A percentile compares a stretch with the other conserved stretches of the same genome.
Evolutionary conservation across 2,888 invertebrate species (phyloP).

Genomic region (Noctua janthina): DNA sequence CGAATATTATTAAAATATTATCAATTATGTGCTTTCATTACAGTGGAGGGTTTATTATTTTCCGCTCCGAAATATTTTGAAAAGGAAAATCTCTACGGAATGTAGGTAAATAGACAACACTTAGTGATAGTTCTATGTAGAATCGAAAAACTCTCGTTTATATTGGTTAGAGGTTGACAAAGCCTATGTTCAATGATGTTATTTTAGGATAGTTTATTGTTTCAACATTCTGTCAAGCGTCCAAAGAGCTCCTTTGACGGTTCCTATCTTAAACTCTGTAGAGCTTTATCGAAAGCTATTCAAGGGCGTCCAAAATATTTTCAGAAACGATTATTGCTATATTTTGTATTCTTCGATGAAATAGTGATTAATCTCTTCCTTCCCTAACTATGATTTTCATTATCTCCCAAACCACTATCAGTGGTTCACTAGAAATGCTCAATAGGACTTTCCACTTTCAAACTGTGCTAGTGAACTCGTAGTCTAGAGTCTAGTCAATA

Average conservation of each 20-base stretch:
- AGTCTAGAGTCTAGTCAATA: slow-evolving; percentile 17
- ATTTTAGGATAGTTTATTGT: slow-evolving; percentile 56
- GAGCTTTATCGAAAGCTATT: slow-evolving; percentile 25
- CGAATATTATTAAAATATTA: slow-evolving; percentile 45
- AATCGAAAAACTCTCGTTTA: slow-evolving; percentile 10
- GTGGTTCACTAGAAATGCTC: background rate
- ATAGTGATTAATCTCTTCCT: background rate
- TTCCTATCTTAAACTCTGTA: slow-evolving; percentile 24
- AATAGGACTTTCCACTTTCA: background rate
- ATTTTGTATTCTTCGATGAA: background rate
- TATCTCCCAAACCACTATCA: background rate
- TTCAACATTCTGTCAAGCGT: slow-evolving; percentile 43
- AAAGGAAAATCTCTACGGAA: slow-evolving; percentile 15
- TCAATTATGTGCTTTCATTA: slow-evolving; percentile 32
- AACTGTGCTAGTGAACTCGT: slow-evolving; percentile 29
- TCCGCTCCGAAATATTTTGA: slow-evolving; percentile 9
- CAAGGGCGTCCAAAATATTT: slow-evolving; percentile 13
- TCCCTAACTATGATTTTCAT: background rate
- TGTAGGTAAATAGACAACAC: slow-evolving; percentile 6
- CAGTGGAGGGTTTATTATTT: slow-evolving; percentile 24
- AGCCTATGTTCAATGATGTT: slow-evolving; percentile 33
- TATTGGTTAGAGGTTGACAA: slow-evolving; percentile 27
- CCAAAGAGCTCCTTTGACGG: slow-evolving; percentile 18
- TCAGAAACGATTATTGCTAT: background rate
- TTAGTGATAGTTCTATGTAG: slow-evolving; percentile 16